Base-by-base conservation (phyloP, 2,888 invertebrate genomes). In the Sesia bembeciformis region DNA sequence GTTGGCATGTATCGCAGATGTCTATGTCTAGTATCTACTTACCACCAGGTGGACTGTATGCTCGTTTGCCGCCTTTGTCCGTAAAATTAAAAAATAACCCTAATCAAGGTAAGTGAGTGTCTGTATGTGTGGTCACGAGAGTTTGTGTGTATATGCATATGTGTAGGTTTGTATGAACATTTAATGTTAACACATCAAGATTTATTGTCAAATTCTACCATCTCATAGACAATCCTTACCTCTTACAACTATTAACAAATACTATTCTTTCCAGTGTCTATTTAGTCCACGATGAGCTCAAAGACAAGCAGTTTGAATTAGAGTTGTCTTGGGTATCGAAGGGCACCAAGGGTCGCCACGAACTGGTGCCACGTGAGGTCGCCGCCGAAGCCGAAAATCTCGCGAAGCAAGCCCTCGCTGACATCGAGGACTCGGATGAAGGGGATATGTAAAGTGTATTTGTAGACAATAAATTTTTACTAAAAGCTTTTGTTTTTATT, bases 261-360 rank as follows among this genome's bases (percentile, higher is more conserved):
- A 8, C 52, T 51, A 50, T 23, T 43, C 8, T 23, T 51, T 51
- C 6, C 78, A 95, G 95, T 62, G 94, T 97, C 73, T 97, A 97
- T 74, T 84, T 96, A 53, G 96, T 97, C 1, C 97, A 97, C 66
- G 97, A 97, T 76, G 97, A 99, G 79, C 91, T 98, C 4, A 99
- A 99, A 84, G 97, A 97, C 84, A 97, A 97, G 80, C 94, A 96
- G 66, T 99, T 99, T 77, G 98, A 98, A 74, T 88, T 98, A 66
- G 98, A 99, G 82, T 91, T 99, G 68, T 97, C 98, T 54, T 97
- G 98, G 95, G 97, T 98, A 7, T 95, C 97, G 54, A 93, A 93
- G 68, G 94, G 93, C 58, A 94, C 94, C 0, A 90, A 93, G 8
- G 98, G 98, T 0, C 85, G 90, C 54, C 97, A 98, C 83, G 92